Conservation (phyloP, 2,888 invertebrate species). For the Achlya flavicornis region DNA sequence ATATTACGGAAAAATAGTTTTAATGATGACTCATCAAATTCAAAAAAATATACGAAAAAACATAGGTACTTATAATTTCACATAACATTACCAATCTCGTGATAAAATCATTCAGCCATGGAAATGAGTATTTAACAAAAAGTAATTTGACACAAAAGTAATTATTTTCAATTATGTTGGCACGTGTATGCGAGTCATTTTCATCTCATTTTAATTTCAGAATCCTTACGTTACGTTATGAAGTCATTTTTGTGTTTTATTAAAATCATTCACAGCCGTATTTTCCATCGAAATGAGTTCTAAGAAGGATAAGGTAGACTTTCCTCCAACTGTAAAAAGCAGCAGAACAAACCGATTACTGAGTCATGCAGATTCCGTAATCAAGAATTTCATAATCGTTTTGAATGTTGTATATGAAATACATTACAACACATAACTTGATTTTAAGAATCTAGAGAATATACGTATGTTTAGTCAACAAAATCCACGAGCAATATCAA, state of each 20-base stretch:
- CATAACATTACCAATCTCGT: not conserved
- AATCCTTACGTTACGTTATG: not conserved
- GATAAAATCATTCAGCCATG: not conserved
- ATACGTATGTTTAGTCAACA: conserved; percentile 19
- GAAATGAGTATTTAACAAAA: not conserved
- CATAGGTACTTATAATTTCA: too few relatives aligned
- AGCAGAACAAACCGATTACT: not conserved
- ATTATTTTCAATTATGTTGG: not conserved
- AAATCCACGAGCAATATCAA: conserved; percentile 36
- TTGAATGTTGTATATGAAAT: not conserved
- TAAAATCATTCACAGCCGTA: not conserved
- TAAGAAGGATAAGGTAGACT: not conserved
- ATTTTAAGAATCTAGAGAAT: not conserved
- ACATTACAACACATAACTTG: not conserved
- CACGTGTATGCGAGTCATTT: not conserved
- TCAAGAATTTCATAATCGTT: conserved; percentile 3
- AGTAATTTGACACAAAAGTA: not conserved
- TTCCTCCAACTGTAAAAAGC: conserved; percentile 3
- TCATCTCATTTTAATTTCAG: not conserved
- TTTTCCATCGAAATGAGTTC: not conserved
- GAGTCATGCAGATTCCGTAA: not conserved
- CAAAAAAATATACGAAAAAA: too few relatives aligned
- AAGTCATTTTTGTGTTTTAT: not conserved
- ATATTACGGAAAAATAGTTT: too few relatives aligned
- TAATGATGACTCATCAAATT: too few relatives aligned